Conservation (phyloP, 2,113 vertebrate species). For the Rhegmatorhina hoffmannsi region DNA sequence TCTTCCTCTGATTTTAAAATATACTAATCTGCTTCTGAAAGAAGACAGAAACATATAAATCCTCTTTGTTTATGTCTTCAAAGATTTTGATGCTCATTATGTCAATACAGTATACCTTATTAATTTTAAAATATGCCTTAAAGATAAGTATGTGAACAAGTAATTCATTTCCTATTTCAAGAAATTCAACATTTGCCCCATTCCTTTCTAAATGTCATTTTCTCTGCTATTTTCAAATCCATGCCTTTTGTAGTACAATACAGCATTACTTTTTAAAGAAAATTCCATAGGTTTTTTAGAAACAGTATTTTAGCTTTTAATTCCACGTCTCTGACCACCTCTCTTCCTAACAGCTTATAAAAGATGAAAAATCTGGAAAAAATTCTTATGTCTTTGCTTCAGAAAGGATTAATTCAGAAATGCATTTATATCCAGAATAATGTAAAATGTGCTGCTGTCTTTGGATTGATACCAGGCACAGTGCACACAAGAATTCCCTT, state of each 20-base stretch:
- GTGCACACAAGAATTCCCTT: not conserved
- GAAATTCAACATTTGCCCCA: not conserved
- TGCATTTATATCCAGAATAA: not conserved
- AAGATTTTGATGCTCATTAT: not conserved
- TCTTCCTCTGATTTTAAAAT: not conserved
- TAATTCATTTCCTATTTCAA: not conserved
- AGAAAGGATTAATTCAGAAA: not conserved
- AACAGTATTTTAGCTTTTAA: not conserved
- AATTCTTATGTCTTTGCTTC: not conserved
- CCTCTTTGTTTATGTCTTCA: not conserved
- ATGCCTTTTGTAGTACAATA: not conserved
- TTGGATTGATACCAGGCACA: not conserved
- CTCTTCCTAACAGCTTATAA: not conserved
- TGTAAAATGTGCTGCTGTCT: not conserved
- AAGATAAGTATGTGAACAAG: not conserved
- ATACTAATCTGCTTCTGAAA: not conserved
- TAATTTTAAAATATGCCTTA: not conserved
- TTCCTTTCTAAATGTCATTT: not conserved
- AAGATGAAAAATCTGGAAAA: not conserved
- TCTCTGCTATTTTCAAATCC: not conserved
- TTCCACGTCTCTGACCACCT: not conserved
- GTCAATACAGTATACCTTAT: not conserved
- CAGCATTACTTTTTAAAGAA: not conserved
- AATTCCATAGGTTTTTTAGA: not conserved
- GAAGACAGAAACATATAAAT: not conserved